Evolutionary conservation across 2,797 vertebrate species (phyloP).

Genomic region (Sebastes diaconus): DNA sequence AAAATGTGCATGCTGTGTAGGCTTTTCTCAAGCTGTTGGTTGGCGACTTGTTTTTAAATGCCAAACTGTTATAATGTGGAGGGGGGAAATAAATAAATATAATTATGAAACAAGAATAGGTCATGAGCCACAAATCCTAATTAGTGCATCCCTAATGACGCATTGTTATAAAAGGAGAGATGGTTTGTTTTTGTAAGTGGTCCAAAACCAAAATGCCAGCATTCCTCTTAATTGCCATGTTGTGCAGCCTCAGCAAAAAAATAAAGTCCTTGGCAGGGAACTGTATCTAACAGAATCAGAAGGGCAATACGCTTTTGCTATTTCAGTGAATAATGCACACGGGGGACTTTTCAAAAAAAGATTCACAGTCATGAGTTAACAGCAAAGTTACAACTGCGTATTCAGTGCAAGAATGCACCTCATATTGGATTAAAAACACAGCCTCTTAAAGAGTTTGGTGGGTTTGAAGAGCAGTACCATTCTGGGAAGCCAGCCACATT

Average conservation of each 20-base stretch:
- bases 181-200: slow-evolving; percentile 44
- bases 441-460: slow-evolving; percentile 62
- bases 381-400: slow-evolving; percentile 47
- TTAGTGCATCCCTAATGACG: slow-evolving; percentile 52
- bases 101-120: slow-evolving; percentile 43
- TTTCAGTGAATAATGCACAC: slow-evolving; percentile 60
- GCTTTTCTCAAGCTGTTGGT: slow-evolving; percentile 15
- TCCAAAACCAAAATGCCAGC: slow-evolving; percentile 67
- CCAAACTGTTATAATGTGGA: slow-evolving; percentile 35
- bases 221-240: slow-evolving; percentile 64
- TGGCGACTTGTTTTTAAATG: slow-evolving; percentile 23
- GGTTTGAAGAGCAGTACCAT: slow-evolving; percentile 84
- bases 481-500: slow-evolving; percentile 80
- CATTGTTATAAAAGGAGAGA: slow-evolving; percentile 40
- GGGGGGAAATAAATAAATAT: background rate
- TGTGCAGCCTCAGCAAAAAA: slow-evolving; percentile 70
- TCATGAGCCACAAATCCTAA: slow-evolving; percentile 53
- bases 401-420: slow-evolving; percentile 44
- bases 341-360: slow-evolving; percentile 53
- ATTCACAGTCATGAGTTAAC: slow-evolving; percentile 58
- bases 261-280: slow-evolving; percentile 55
- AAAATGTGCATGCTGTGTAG: slow-evolving; percentile 14
- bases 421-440: slow-evolving; percentile 47
- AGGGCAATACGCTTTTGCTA: slow-evolving; percentile 46
- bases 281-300: slow-evolving; percentile 58